These are phyloP conservation scores for Polyommatus icarus DNA, from an alignment of 2,888 invertebrate genomes.

Conservation along the genomic window DNA sequence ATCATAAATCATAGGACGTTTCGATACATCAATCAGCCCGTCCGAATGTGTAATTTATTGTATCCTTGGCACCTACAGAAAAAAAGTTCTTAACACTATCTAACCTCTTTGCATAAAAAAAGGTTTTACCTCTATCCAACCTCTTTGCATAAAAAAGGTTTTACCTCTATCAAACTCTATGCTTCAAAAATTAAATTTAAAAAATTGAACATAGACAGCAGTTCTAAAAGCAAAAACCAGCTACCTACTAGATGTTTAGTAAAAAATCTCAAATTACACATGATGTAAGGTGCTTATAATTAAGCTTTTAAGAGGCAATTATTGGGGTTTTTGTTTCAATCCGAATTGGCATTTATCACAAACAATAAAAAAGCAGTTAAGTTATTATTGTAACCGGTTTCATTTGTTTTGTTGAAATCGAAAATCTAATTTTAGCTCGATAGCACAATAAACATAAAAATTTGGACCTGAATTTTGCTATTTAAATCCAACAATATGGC, in stretches of 20 bases:
- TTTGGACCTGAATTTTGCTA: not conserved
- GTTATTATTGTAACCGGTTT: not conserved
- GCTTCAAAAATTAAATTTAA: not conserved
- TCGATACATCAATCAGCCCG: conserved; percentile 73
- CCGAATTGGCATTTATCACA: not conserved
- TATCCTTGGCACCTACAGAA: conserved; percentile 49
- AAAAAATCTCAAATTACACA: not conserved
- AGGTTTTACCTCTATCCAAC: not conserved
- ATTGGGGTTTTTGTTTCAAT: conserved; percentile 4
- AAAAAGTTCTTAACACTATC: not conserved
- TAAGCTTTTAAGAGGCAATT: not conserved
- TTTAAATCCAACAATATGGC: too few relatives aligned
- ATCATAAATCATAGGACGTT: conserved; percentile 58
- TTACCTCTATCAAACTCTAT: not conserved
- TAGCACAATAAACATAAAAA: not conserved
- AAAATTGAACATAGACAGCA: not conserved
- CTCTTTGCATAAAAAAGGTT: not conserved
- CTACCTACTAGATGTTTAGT: not conserved
- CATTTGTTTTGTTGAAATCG: not conserved
- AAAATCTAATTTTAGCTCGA: not conserved
- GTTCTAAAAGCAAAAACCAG: not conserved
- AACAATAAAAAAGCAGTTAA: conserved; percentile 8
- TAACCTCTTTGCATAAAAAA: not conserved
- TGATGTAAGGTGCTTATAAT: conserved; percentile 11
- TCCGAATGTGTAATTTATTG: conserved; percentile 45